Evolutionary conservation across 2,797 vertebrate species (phyloP).

Genomic region (Catamblyrhynchus diadema): DNA sequence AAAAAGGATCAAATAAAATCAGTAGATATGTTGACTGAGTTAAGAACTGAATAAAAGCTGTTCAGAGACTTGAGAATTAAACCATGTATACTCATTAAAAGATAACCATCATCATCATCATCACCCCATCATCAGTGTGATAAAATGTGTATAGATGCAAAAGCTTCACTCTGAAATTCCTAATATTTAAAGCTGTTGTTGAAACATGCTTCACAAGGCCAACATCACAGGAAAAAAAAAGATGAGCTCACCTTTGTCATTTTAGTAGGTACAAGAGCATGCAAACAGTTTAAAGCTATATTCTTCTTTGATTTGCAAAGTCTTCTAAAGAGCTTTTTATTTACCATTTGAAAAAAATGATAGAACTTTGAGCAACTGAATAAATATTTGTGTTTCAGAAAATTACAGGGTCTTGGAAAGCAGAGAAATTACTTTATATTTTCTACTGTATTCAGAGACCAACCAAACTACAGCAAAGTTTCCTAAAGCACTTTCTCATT

Average conservation of each 20-base stretch:
- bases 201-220: slow-evolving; percentile 74
- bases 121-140: slow-evolving; percentile 56
- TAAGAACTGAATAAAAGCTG: slow-evolving; percentile 58
- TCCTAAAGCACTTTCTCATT: slow-evolving; percentile 12
- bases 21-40: slow-evolving; percentile 7
- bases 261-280: slow-evolving; percentile 72
- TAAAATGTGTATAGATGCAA: slow-evolving; percentile 52
- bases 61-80: slow-evolving; percentile 48
- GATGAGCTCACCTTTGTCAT: slow-evolving; percentile 72
- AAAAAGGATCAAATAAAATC: background rate
- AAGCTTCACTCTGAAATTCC: slow-evolving; percentile 66
- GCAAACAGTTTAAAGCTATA: slow-evolving; percentile 77
- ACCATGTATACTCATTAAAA: slow-evolving; percentile 33
- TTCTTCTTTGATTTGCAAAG: slow-evolving; percentile 73
- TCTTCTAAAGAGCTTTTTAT: slow-evolving; percentile 46
- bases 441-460: slow-evolving; percentile 15
- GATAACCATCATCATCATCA: slow-evolving; percentile 53
- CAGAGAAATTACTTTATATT: slow-evolving; percentile 35
- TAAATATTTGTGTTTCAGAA: slow-evolving; percentile 47
- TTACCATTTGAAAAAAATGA: slow-evolving; percentile 40
- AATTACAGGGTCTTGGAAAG: slow-evolving; percentile 43
- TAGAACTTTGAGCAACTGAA: slow-evolving; percentile 52
- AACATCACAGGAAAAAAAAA: slow-evolving; percentile 69
- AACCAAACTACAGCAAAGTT: slow-evolving; percentile 9
- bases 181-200: slow-evolving; percentile 66